Evolutionary conservation across 2,797 vertebrate genomes (phyloP), one percentile per base, ranked within the genome.

Genomic region (Coreius guichenoti): DNA sequence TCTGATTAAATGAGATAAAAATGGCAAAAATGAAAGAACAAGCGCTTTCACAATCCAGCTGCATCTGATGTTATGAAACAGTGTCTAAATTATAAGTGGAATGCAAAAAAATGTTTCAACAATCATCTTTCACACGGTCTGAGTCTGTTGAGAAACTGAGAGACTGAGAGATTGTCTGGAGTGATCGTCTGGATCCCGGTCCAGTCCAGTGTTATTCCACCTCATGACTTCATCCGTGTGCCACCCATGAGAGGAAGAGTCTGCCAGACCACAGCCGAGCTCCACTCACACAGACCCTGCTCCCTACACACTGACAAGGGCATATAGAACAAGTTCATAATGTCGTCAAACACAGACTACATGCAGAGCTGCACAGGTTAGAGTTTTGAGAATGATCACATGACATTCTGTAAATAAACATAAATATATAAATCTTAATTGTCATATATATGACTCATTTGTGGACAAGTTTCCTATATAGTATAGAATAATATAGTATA

Each of bases 191-290:
- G 56, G 63, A 80, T 54, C 26, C 11, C 56, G 11, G 17, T 80
- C 51, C 31, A 26, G 69, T 75, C 12, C 36, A 63, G 61, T 79
- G 39, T 79, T 79, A 58, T 85, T 85, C 76, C 78, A 80, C 56
- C 58, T 80, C 69, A 68, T 86, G 87, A 88, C 81, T 88, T 88
- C 68, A 82, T 61, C 54, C 67, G 31, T 58, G 33, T 88, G 49
- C 75, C 87, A 88, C 87, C 83, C 83, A 86, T 61, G 63, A 85
- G 73, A 74, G 19, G 80, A 78, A 12, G 31, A 67, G 29, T 73
- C 54, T 21, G 72, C 86, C 80, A 81, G 73, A 77, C 78, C 85
- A 65, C 63, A 31, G 51, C 17, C 17, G 17, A 19, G 51, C 51
- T 54, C 5, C 26, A 3, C 13, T 8, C 61, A 29, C 61, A 29